Conservation (phyloP, 2,888 invertebrate genomes). For the Argyresthia albistria region DNA sequence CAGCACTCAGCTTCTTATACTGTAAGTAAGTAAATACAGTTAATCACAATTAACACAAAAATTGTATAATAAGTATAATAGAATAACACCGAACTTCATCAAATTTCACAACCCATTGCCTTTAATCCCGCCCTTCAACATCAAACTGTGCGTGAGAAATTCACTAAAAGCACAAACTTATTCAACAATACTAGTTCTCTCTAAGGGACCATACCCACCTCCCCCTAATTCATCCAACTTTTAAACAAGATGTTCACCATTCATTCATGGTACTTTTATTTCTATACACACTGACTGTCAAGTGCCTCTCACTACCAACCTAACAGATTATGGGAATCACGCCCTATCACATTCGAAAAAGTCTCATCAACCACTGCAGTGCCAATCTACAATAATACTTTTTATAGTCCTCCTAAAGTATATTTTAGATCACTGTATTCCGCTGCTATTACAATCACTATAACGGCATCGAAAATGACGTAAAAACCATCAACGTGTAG, state of each 20-base stretch:
- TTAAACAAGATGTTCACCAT: constrained; percentile 56
- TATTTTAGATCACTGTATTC: constrained; percentile 17
- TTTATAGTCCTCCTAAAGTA: rapidly evolving
- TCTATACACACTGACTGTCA: constrained; percentile 26
- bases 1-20: too few relatives aligned
- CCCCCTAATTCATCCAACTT: constrained; percentile 11
- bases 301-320: constrained; percentile 59
- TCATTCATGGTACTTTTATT: constrained; percentile 18
- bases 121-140: constrained; percentile 21
- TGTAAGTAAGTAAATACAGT: too few relatives aligned
- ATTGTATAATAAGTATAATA: too few relatives aligned
- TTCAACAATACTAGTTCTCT: constrained; percentile 18
- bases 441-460: constrained; percentile 19
- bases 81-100: background rate
- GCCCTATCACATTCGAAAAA: constrained; percentile 24
- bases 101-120: constrained; percentile 32
- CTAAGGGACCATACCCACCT: constrained; percentile 21
- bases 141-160: constrained; percentile 47
- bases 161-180: constrained; percentile 25
- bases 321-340: constrained; percentile 68
- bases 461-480: constrained; percentile 16
- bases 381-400: constrained; percentile 9
- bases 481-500: constrained; percentile 13
- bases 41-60: too few relatives aligned
- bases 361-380: constrained; percentile 6